A percentile compares a stretch with the other conserved stretches of the same genome.
Evolutionary conservation across 2,113 vertebrate genomes (phyloP).

Genomic region (Argyrosomus japonicus): DNA sequence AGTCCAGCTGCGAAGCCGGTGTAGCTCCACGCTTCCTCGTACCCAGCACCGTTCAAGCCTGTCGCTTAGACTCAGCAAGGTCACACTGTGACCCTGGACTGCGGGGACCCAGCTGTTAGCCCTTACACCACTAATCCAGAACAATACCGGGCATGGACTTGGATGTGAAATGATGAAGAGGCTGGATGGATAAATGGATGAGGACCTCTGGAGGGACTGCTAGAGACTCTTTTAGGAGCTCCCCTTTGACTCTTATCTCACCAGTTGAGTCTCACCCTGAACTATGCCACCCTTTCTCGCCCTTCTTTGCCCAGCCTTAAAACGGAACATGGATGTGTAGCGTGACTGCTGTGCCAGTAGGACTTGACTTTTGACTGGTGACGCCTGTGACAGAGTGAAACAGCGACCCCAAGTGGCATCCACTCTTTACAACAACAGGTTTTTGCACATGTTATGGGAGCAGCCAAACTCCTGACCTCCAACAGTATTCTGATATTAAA

Average conservation of each 20-base stretch:
- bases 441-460: constrained; percentile 77
- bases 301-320: constrained; percentile 40
- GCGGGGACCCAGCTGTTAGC: constrained; percentile 1
- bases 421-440: constrained; percentile 48
- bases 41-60: constrained; percentile 85
- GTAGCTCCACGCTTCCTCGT: constrained; percentile 86
- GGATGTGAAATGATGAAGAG: constrained; percentile 14
- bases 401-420: constrained; percentile 61
- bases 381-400: constrained; percentile 60
- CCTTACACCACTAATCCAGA: constrained; percentile 5
- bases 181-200: constrained; percentile 21
- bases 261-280: constrained; percentile 2
- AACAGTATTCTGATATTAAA: constrained; percentile 70
- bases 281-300: constrained; percentile 34
- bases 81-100: constrained; percentile 83
- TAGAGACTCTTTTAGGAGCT: constrained; percentile 37
- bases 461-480: constrained; percentile 68
- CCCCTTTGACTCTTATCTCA: constrained; percentile 14
- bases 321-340: constrained; percentile 42
- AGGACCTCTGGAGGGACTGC: background rate
- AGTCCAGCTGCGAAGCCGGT: constrained; percentile 85
- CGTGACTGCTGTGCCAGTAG: constrained; percentile 63
- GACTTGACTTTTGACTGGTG: constrained; percentile 36
- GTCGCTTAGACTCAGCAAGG: constrained; percentile 88
- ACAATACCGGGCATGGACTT: background rate